Conservation (phyloP, 2,797 vertebrate genomes). For the Malacoraja senta region DNA sequence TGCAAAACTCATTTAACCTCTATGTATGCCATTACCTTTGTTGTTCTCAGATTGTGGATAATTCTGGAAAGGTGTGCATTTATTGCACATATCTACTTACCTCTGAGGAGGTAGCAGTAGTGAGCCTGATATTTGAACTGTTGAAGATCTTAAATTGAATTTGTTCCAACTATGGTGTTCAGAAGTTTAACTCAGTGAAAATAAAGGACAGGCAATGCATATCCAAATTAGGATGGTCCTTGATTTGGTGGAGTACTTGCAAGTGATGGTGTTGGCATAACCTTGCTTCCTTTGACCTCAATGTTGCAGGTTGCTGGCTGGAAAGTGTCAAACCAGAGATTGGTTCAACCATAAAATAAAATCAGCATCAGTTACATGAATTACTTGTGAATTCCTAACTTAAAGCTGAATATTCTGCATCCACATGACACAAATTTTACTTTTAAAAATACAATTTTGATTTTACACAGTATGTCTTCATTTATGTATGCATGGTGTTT, state of each 20-base stretch:
- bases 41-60: background rate
- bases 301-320: background rate
- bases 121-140: background rate
- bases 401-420: constrained; percentile 1
- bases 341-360: background rate
- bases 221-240: background rate
- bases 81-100: background rate
- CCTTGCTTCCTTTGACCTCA: background rate
- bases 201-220: background rate
- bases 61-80: background rate
- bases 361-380: background rate
- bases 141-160: background rate
- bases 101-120: background rate
- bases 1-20: no score
- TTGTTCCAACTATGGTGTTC: background rate
- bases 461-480: background rate
- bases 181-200: no score
- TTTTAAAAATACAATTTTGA: background rate
- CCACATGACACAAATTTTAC: constrained; percentile 14
- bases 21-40: no score
- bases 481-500: background rate
- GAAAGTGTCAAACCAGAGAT: background rate
- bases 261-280: background rate
- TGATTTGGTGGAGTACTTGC: background rate
- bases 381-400: background rate